Evolutionary conservation across 1,140 invertebrate genomes (phyloP).

Genomic region (Callitettix versicolor): DNA sequence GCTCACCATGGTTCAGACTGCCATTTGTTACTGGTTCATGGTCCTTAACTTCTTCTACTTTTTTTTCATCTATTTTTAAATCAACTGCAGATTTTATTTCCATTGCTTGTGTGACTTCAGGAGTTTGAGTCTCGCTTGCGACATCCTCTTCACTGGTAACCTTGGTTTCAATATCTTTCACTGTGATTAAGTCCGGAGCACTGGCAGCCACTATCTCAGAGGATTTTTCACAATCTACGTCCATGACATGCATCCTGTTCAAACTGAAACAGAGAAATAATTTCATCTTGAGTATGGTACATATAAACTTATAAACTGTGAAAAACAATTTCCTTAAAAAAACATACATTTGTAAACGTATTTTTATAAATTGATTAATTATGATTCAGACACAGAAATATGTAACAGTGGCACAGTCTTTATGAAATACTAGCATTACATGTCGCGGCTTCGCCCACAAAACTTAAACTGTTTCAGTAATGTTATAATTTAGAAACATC

Average conservation of each 20-base stretch:
- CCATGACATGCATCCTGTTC: conserved; percentile 26
- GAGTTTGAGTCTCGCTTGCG: background rate
- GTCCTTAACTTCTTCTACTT: conserved; percentile 1
- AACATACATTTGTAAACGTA: too few species aligned
- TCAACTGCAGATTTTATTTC: background rate
- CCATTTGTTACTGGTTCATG: conserved; percentile 1
- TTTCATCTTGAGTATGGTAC: background rate
- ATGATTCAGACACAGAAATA: too few species aligned
- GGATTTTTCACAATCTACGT: conserved; percentile 20
- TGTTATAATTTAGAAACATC: too few species aligned
- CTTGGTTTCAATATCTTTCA: conserved; percentile 4
- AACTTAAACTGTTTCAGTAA: too few species aligned
- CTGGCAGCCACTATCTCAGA: conserved; percentile 13
- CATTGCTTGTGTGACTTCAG: background rate
- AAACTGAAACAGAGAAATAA: conserved; percentile 18
- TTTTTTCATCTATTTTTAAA: background rate
- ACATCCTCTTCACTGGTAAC: background rate
- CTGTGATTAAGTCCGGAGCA: conserved; percentile 7
- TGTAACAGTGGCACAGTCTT: too few species aligned
- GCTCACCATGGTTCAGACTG: background rate
- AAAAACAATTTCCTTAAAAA: too few species aligned
- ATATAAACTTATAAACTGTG: too few species aligned
- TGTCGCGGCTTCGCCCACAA: too few species aligned
- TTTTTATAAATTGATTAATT: too few species aligned
- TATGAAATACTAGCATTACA: too few species aligned